These are phyloP conservation scores for Hemibagrus wyckioides DNA, from an alignment of 2,113 vertebrate species.

Conservation along the genomic window DNA sequence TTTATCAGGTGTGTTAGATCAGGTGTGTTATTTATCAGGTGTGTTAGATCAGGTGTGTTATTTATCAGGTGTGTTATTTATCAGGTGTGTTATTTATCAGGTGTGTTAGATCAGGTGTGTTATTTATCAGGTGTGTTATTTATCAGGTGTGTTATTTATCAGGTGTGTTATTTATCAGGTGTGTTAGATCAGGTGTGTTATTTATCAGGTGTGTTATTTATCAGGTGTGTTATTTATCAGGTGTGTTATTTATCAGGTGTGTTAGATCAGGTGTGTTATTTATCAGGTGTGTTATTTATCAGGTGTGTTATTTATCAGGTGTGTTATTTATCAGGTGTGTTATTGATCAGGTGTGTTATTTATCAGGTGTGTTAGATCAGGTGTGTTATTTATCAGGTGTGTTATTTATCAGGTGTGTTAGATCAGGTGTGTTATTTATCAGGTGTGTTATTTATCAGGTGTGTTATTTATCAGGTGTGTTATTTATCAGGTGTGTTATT, in stretches of 20 bases:
- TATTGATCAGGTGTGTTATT: no score
- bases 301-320: background rate
- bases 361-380: no score
- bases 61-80: no score
- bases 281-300: background rate
- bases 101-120: background rate
- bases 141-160: no score
- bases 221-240: background rate
- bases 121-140: background rate
- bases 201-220: background rate
- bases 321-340: no score
- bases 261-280: background rate
- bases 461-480: no score
- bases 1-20: no score
- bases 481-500: background rate
- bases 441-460: no score
- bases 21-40: no score
- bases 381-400: no score
- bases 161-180: background rate
- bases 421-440: no score
- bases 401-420: no score
- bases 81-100: background rate
- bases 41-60: background rate
- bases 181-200: background rate
- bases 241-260: background rate